Evolutionary conservation across 2,888 invertebrate genomes (phyloP), one percentile per base, ranked within the genome.

Genomic region (Zelleria hepariella): DNA sequence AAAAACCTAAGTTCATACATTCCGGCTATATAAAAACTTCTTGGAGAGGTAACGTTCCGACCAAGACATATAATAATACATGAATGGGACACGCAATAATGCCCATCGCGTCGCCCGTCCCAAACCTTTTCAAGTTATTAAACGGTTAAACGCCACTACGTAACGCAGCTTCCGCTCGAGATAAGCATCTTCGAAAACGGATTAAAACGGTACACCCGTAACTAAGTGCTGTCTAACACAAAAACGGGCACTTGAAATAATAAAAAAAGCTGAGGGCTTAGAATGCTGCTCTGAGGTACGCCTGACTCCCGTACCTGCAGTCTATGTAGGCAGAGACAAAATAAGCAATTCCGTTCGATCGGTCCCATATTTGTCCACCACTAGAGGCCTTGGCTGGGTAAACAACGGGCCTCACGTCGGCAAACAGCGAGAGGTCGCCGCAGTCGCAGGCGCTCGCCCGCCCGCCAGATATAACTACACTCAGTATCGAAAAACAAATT

Each of bases 341-440:
- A 87, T 88, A 87, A 87, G 87, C 87, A 87, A 88, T 87, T 86
- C 87, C 86, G 79, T 81, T 73, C 83, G 82, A 85, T 86, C 84
- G 80, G 86, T 76, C 84, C 82, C 76, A 75, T 88, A 85, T 88
- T 88, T 88, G 86, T 79, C 77, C 80, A 82, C 86, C 87, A 88
- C 87, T 88, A 87, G 86, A 58, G 87, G 86, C 76, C 83, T 82
- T 83, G 86, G 82, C 84, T 85, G 80, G 66, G 81, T 79, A 85
- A 87, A 87, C 84, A 86, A 68, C 69, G 74, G 79, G 85, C 79
- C 86, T 86, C 86, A 86, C 87, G 87, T 87, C 83, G 76, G 86
- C 86, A 88, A 88, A 87, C 85, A 88, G 72, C 76, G 74, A 71
- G 79, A 82, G 84, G 83, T 81, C 80, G 84, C 73, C 77, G 82